Evolutionary conservation across 2,888 invertebrate species (phyloP).

Genomic region (Drosophila mimica): DNA sequence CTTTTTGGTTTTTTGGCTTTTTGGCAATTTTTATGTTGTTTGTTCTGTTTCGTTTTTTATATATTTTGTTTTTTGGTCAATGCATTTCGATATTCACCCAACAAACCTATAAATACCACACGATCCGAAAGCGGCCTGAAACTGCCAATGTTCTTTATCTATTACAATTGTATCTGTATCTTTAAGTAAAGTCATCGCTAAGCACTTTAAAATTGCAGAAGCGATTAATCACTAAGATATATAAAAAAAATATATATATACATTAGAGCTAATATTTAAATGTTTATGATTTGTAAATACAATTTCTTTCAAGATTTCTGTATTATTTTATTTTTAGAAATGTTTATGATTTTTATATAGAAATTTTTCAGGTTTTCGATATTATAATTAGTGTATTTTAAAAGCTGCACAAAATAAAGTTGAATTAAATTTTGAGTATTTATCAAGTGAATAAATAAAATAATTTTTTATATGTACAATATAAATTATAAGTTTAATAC

Average conservation of each 20-base stretch:
- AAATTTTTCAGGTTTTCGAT: not conserved
- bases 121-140: conserved; percentile 10
- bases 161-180: not conserved
- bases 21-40: conserved; percentile 7
- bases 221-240: not conserved
- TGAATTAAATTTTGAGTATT: not conserved
- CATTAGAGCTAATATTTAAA: not conserved
- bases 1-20: not conserved
- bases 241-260: not conserved
- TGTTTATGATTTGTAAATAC: too few species aligned
- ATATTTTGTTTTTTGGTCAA: conserved; percentile 23
- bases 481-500: too few species aligned
- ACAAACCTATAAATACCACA: conserved; percentile 62
- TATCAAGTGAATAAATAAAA: not conserved
- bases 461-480: too few species aligned
- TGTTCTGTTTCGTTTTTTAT: conserved; percentile 1
- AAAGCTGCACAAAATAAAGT: not conserved
- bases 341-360: not conserved
- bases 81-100: conserved; percentile 62
- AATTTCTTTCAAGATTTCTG: too few species aligned
- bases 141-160: conserved; percentile 1
- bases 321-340: not conserved
- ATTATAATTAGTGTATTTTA: not conserved
- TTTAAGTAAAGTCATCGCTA: not conserved
- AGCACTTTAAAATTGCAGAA: not conserved